Conservation (phyloP, 2,113 vertebrate genomes). For the Sapayoa aenigma region DNA sequence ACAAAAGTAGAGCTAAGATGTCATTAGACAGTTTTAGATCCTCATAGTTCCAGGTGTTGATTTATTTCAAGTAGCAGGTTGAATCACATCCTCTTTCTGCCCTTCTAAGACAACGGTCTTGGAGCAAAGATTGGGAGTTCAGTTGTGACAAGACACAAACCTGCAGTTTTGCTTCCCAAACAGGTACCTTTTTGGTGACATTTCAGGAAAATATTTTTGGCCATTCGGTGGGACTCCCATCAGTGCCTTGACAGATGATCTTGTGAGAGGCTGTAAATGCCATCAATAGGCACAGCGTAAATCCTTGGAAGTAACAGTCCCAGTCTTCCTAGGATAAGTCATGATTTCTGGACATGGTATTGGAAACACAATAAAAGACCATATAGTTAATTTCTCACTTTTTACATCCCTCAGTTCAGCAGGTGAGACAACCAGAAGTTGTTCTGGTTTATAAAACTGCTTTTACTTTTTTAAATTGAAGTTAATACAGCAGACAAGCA, state of each 20-base stretch:
- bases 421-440: not conserved
- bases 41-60: not conserved
- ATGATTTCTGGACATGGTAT: not conserved
- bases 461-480: not conserved
- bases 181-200: not conserved
- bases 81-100: not conserved
- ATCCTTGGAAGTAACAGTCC: not conserved
- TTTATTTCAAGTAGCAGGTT: not conserved
- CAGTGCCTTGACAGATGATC: not conserved
- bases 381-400: not conserved
- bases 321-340: not conserved
- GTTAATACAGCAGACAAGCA: not conserved
- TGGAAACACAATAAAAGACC: not conserved
- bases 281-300: not conserved
- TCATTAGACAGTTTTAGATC: not conserved
- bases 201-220: not conserved
- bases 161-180: not conserved
- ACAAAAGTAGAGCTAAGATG: not conserved
- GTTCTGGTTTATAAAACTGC: not conserved
- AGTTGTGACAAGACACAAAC: not conserved
- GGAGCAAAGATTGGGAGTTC: not conserved
- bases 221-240: fast-evolving
- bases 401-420: not conserved
- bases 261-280: not conserved
- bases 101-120: not conserved